Base-by-base conservation (phyloP, 1,140 invertebrate species). In the Conus ventricosus region DNA sequence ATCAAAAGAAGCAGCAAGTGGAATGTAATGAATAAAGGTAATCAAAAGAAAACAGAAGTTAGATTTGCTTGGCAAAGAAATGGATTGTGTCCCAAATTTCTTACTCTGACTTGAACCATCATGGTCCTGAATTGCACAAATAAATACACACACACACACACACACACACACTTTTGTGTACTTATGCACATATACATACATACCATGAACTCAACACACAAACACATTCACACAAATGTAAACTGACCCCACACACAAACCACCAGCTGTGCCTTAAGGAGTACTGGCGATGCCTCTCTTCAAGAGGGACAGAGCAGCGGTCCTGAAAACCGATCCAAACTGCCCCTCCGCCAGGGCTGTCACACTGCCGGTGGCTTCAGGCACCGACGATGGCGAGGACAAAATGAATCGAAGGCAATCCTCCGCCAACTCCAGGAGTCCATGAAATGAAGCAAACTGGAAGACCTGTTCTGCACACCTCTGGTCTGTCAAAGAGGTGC, bases 401-500 rank as follows among this genome's bases (percentile, higher is more conserved):
- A 89, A 76, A 81, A 89, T 13, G 17, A 75, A 39, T 10, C 60
- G 60, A 20, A 88, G 20, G 15, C 82, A 57, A 27, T 89, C 89
- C 60, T 84, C 83, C 0, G 85, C 80, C 55, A 89, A 51, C 25
- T 60, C 82, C 20, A 25, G 27, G 20, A 89, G 55, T 3, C 75
- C 55, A 53, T 89, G 86, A 53, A 89, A 89, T 5, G 57, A 15
- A 4, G 89, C 81, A 63, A 87, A 89, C 39, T 54, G n/a, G 17
- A 89, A 88, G 15, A 89, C 71, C 27, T 84, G 63, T 10, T 54
- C 80, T 5, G 51, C 60, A 13, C 60, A 5, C 4, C 57, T 55
- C 10, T n/a, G 15, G 71, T 76, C 57, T 23, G 88, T 54, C n/a
- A 84, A 71, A 0, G 25, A 53, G 27, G 55, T 84, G 27, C 85